phyloP scores from a whole-genome alignment of 1,140 invertebrate species.

The Marisa cornuarietis region DNA sequence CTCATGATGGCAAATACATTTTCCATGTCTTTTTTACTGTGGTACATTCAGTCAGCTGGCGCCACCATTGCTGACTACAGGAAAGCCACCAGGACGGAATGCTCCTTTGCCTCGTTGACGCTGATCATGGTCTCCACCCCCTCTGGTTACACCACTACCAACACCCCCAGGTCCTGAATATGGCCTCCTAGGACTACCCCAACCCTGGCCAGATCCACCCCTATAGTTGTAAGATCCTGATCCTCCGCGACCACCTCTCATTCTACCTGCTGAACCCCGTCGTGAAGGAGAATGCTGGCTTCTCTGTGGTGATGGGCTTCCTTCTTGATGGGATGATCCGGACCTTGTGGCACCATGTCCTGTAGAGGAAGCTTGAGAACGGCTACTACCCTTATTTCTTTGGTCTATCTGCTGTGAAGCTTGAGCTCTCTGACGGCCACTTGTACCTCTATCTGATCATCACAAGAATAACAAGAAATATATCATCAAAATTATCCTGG shows the following conservation, averaged over 20 bases:
- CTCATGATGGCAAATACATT: no score
- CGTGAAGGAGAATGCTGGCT: slow-evolving; percentile 1
- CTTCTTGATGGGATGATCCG: neutral
- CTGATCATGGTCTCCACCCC: slow-evolving; percentile 23
- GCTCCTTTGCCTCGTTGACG: slow-evolving; percentile 7
- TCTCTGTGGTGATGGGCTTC: slow-evolving; percentile 14
- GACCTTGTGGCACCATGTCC: neutral
- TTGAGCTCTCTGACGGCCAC: neutral
- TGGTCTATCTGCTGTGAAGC: neutral
- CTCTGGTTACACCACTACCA: neutral
- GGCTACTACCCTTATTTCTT: neutral
- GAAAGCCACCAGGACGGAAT: no score
- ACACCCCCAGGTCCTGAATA: slow-evolving; percentile 4
- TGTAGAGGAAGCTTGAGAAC: neutral
- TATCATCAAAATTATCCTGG: no score
- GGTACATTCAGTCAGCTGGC: no score
- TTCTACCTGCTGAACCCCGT: neutral
- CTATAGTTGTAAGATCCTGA: neutral
- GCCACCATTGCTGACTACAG: no score
- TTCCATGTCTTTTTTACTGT: no score
- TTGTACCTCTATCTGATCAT: neutral
- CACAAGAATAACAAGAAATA: no score
- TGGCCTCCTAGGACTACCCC: slow-evolving; percentile 16
- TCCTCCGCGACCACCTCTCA: no score
- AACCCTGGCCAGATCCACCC: slow-evolving; percentile 7